Percentiles rank a stretch among this genome's conserved stretches.
phyloP scores from a whole-genome alignment of 64 coral and sea anemone genomes.

The Montipora efflorescens region DNA sequence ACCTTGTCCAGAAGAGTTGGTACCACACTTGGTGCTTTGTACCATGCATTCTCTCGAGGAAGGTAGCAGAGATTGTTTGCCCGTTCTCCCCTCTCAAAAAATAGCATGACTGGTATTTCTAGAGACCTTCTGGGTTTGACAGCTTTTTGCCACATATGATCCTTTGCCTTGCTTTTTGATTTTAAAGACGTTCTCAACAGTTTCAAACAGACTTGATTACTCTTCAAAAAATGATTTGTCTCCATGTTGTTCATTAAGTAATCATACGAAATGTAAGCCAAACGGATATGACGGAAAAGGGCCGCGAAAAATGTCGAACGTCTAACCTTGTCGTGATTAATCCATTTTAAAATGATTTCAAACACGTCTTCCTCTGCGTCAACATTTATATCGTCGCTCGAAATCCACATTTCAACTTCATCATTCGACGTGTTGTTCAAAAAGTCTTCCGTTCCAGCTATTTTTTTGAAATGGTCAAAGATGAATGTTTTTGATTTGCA shows the following conservation, averaged over 20 bases:
- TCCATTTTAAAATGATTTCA: conserved; percentile 12
- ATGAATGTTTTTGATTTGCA: neutral
- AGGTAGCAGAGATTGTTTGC: neutral
- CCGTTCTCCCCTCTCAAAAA: neutral
- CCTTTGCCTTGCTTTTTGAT: neutral
- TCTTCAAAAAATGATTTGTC: neutral
- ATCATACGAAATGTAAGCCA: neutral
- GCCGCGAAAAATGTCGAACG: neutral
- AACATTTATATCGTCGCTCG: conserved; percentile 21
- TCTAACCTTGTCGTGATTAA: neutral
- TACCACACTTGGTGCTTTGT: neutral
- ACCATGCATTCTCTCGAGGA: neutral
- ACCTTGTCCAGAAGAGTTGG: neutral
- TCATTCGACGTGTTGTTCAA: neutral
- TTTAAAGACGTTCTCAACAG: neutral
- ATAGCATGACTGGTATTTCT: neutral
- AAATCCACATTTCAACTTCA: conserved; percentile 7
- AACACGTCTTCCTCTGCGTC: neutral
- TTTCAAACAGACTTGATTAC: neutral
- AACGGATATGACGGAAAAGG: neutral
- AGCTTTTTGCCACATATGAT: neutral
- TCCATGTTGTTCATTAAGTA: neutral
- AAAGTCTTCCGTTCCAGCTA: conserved; percentile 3
- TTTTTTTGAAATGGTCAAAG: neutral
- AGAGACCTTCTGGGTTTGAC: conserved; percentile 1